phyloP scores from a whole-genome alignment of 2,797 vertebrate species.

The Notolepis coatsorum region DNA sequence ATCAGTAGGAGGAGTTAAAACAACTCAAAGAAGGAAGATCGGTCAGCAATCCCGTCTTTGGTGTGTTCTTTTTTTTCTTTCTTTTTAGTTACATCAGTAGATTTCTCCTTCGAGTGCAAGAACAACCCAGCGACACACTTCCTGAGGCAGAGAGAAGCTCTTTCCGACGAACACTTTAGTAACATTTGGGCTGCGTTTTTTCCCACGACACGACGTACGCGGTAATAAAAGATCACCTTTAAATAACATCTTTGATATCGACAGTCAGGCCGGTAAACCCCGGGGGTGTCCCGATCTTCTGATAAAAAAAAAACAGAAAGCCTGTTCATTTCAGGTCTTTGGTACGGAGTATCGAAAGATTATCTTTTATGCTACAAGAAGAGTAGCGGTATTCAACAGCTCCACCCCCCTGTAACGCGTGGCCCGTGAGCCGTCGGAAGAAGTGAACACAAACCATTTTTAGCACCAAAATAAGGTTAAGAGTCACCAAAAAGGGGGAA shows the following conservation, averaged over 20 bases:
- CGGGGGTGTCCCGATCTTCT: conserved; percentile 3
- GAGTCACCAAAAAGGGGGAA: no score
- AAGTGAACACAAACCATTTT: conserved; percentile 37
- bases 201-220: no score
- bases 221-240: conserved; percentile 13
- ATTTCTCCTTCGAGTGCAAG: conserved; percentile 79
- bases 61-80: conserved; percentile 38
- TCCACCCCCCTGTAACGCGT: conserved; percentile 36
- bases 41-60: conserved; percentile 57
- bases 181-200: conserved; percentile 29
- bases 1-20: conserved; percentile 76
- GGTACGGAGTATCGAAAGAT: conserved; percentile 30
- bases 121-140: conserved; percentile 57
- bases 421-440: conserved; percentile 39
- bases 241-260: conserved; percentile 6
- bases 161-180: conserved; percentile 40
- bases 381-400: conserved; percentile 42
- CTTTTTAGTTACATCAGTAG: conserved; percentile 75
- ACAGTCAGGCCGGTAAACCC: background rate
- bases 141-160: conserved; percentile 76
- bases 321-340: conserved; percentile 22
- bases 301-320: no score
- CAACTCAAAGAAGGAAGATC: conserved; percentile 71
- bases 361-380: conserved; percentile 30
- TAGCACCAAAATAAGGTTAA: conserved; percentile 76